These are phyloP conservation scores for Pentamera pediparva DNA, from an alignment of 53 echinoderm and acorn worm genomes.

Conservation along the genomic window DNA sequence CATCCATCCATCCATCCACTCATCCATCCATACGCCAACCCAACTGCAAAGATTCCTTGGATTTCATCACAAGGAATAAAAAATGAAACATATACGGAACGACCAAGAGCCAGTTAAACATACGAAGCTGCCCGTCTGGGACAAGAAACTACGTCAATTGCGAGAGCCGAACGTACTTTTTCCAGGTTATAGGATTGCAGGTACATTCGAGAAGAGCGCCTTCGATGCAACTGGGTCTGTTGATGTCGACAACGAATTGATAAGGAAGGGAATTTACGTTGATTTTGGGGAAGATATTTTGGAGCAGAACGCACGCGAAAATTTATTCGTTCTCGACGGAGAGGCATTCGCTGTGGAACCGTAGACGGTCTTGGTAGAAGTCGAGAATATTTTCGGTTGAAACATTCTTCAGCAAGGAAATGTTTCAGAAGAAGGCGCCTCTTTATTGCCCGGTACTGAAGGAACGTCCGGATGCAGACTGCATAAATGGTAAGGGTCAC, in stretches of 20 bases:
- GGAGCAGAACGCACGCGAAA: not conserved
- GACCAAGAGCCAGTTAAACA: too few relatives aligned
- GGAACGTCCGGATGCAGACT: constrained; percentile 14
- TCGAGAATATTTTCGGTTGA: not conserved
- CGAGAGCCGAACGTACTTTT: not conserved
- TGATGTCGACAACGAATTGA: not conserved
- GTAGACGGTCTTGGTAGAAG: not conserved
- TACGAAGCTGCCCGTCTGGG: constrained; percentile 2
- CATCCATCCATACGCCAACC: too few relatives aligned
- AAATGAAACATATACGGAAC: too few relatives aligned
- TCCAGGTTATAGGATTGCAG: constrained; percentile 22
- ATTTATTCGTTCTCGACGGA: constrained; percentile 15
- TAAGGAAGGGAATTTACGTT: constrained; percentile 10
- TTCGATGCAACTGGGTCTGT: not conserved
- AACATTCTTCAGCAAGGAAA: not conserved
- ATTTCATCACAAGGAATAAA: too few relatives aligned
- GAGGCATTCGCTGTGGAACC: not conserved
- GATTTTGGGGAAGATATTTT: constrained; percentile 1
- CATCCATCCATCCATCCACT: too few relatives aligned
- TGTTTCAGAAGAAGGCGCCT: not conserved
- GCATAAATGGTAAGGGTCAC: constrained; percentile 8
- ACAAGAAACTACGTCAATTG: not conserved
- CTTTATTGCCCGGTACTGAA: constrained; percentile 14
- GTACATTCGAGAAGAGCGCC: constrained; percentile 13
- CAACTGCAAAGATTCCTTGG: too few relatives aligned